Base-by-base conservation (phyloP, 2,888 invertebrate species). In the Pandemis heparana region DNA sequence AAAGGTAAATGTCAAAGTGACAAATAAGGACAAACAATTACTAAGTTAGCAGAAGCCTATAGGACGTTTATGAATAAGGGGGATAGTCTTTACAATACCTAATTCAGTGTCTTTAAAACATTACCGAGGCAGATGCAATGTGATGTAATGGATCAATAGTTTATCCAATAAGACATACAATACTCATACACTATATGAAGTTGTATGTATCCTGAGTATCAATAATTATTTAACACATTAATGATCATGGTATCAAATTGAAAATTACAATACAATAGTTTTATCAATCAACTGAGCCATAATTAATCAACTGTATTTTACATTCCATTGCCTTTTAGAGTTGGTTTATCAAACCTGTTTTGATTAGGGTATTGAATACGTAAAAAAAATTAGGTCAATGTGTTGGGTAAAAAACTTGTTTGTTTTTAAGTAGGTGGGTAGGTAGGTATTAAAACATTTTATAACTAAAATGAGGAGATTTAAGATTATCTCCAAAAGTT, bases 241-340 rank as follows among this genome's bases (percentile, higher is more conserved):
- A 38, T 46, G 53, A 18, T 0, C 5, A 23, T 8, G 4, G 12
- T 10, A 64, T 43, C 18, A 64, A 39, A 68, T 46, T 61, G 10
- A 12, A 67, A 69, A 73, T 64, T 69, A 48, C 32, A 62, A 56
- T 53, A 23, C 32, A 73, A 69, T 64, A 14, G 64, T 38, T 59
- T 69, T 60, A 60, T 41, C 60, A 73, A 69, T 72, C 12, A 64
- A 14, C 39, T 5, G n/a, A 5, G 8, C 41, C 23, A 39, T 66
- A 39, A 53, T 67, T 56, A 46, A n/a, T 5, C 4, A 16, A 56
- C 56, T 23, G 38, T 46, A 38, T 48, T 46, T 59, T 16, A 32
- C 51, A 69, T 32, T 7, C 60, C 68, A 60, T 61, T 60, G n/a
- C 60, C 48, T 61, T 46, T 68, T 63, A 23, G 23, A 14, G 59